Evolutionary conservation across 1,140 invertebrate species (phyloP).

Genomic region (Sarcophaga bullata): DNA sequence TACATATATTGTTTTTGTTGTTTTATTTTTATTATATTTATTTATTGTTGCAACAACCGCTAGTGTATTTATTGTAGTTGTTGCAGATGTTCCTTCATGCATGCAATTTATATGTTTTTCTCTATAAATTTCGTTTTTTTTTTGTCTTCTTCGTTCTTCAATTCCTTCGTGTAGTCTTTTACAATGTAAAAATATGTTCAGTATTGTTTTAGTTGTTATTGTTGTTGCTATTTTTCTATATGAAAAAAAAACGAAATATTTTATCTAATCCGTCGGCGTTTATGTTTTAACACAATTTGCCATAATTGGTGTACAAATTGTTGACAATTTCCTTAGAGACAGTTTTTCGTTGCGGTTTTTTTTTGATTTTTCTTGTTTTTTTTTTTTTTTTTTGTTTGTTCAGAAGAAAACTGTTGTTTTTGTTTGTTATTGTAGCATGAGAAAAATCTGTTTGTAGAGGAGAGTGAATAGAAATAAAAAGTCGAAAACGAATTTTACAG

Average conservation of each 20-base stretch:
- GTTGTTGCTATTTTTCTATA: not conserved
- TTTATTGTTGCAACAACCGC: not conserved
- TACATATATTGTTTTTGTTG: not conserved
- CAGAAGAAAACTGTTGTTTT: not conserved
- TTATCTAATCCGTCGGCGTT: conserved; percentile 3
- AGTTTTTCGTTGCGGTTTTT: not conserved
- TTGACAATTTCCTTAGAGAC: conserved; percentile 24
- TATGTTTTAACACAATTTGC: conserved; percentile 38
- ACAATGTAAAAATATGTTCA: not conserved
- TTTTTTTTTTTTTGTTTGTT: not conserved
- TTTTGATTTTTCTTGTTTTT: not conserved
- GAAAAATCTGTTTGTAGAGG: not conserved
- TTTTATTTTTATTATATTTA: not conserved
- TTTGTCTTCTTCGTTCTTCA: not conserved
- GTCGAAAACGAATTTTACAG: not conserved
- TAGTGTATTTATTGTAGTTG: not conserved
- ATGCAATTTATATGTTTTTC: conserved; percentile 31
- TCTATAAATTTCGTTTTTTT: not conserved
- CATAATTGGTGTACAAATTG: conserved; percentile 39
- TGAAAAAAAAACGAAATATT: not conserved
- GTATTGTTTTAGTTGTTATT: not conserved
- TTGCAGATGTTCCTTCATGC: conserved; percentile 27
- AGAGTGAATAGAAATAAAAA: not conserved
- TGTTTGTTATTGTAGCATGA: not conserved
- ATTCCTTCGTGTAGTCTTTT: not conserved